Evolutionary conservation across 2,888 invertebrate species (phyloP).

Genomic region (Biston stratarius): DNA sequence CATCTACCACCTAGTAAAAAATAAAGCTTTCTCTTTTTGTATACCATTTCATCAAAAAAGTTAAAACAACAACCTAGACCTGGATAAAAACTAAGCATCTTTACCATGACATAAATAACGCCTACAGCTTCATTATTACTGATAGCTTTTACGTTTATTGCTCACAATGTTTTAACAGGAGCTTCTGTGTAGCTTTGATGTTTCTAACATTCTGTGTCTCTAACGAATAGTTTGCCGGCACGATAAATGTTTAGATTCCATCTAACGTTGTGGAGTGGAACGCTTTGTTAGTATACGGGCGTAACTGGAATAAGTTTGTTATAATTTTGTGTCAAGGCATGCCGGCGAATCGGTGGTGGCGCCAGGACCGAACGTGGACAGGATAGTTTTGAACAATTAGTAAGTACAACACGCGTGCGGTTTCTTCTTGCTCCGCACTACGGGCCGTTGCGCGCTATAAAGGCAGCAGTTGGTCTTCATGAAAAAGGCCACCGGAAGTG

Average conservation of each 20-base stretch:
- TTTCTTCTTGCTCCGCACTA: too few species aligned
- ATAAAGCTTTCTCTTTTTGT: too few species aligned
- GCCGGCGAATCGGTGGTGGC: too few species aligned
- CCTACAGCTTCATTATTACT: conserved; percentile 36
- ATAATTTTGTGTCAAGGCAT: not conserved
- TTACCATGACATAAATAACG: conserved; percentile 15
- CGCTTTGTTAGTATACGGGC: not conserved
- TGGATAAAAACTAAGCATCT: not conserved
- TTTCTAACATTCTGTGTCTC: not conserved
- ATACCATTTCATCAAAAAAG: not conserved
- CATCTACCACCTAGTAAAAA: too few species aligned
- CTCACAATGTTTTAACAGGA: conserved; percentile 41
- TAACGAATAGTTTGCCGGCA: not conserved
- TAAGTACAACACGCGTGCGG: too few species aligned
- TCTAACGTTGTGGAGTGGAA: conserved; percentile 3
- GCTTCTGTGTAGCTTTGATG: conserved; percentile 21
- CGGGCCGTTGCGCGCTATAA: too few species aligned
- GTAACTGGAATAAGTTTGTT: not conserved
- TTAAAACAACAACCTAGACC: not conserved
- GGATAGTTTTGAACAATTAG: too few species aligned
- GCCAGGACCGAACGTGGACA: too few species aligned
- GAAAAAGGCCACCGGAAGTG: too few species aligned
- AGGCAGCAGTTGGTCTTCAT: too few species aligned
- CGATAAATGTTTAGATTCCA: conserved; percentile 14
- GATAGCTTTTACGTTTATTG: conserved; percentile 32